Percentiles rank a stretch among this genome's conserved stretches.
These are phyloP conservation scores for Rhagium mordax DNA, from an alignment of 2,888 invertebrate species.

Conservation along the genomic window DNA sequence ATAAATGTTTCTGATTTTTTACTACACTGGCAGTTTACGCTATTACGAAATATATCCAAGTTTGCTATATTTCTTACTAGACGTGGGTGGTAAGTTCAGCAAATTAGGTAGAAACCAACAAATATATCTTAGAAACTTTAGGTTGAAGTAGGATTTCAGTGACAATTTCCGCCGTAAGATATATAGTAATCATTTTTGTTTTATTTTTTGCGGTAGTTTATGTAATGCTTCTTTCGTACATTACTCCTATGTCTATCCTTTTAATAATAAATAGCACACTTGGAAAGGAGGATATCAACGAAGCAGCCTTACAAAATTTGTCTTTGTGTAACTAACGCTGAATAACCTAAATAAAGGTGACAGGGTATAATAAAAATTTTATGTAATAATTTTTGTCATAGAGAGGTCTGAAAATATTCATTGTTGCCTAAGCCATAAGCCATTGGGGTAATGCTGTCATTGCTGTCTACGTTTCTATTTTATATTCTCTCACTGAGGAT, in stretches of 20 bases:
- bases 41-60: background rate
- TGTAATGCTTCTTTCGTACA: background rate
- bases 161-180: conserved; percentile 8
- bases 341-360: background rate
- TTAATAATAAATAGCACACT: background rate
- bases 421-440: too few species aligned
- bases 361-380: background rate
- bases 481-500: too few species aligned
- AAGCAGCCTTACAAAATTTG: background rate
- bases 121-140: conserved; percentile 4
- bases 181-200: conserved; percentile 12
- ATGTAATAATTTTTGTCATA: too few species aligned
- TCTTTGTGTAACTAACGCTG: background rate
- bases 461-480: too few species aligned
- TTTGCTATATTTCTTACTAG: background rate
- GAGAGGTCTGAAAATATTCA: too few species aligned
- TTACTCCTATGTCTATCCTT: background rate
- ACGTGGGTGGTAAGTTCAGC: background rate
- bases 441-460: too few species aligned
- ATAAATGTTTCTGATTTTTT: too few species aligned
- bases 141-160: conserved; percentile 15
- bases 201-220: background rate
- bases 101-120: background rate
- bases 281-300: background rate
- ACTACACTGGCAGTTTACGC: too few species aligned